Evolutionary conservation across 2,797 vertebrate genomes (phyloP).

Genomic region (Spheniscus humboldti): DNA sequence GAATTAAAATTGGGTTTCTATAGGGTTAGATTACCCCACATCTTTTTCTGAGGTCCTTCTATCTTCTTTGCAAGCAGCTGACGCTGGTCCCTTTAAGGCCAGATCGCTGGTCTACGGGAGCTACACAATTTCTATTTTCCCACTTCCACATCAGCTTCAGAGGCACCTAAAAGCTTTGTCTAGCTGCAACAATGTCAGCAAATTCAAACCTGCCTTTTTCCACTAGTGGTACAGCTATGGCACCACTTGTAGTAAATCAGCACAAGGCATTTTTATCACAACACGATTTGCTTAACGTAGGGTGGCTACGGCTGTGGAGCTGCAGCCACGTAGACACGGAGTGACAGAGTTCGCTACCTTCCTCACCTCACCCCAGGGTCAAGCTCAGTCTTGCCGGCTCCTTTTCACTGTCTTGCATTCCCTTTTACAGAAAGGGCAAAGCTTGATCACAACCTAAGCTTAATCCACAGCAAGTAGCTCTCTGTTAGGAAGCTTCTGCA

Average conservation of each 20-base stretch:
- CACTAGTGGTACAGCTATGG: not conserved
- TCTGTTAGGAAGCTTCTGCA: not conserved
- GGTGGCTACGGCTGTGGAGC: not conserved
- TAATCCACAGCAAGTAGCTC: not conserved
- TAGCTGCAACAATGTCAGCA: not conserved
- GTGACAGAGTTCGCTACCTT: rapidly evolving
- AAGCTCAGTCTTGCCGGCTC: not conserved
- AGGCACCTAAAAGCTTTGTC: not conserved
- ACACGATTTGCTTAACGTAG: not conserved
- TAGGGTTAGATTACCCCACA: not conserved
- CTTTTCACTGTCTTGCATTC: not conserved
- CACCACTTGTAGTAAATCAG: not conserved
- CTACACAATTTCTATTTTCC: not conserved
- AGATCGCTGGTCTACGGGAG: not conserved
- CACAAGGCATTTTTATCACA: not conserved
- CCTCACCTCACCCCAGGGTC: not conserved
- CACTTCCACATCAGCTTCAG: not conserved
- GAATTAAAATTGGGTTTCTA: not conserved
- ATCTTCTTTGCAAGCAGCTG: not conserved
- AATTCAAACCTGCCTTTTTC: not conserved
- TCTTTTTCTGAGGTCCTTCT: not conserved
- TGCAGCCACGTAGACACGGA: not conserved
- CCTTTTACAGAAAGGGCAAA: not conserved
- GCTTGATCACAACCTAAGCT: not conserved
- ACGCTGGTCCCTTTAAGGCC: not conserved